Conservation (phyloP, 2,113 vertebrate genomes). For the Crotophaga sulcirostris region DNA sequence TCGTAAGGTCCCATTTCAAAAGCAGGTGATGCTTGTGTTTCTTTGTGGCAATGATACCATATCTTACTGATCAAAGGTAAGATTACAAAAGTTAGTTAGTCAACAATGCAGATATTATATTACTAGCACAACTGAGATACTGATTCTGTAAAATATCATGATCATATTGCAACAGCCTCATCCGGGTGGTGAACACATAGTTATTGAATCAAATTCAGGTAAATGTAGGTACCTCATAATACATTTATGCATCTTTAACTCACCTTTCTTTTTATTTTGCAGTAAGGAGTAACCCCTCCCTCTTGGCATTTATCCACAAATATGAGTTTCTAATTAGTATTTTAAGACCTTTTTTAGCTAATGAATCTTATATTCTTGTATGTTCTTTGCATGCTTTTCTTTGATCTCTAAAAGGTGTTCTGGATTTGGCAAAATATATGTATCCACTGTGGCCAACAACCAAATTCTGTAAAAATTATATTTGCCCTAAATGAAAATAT, state of each 20-base stretch:
- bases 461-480: neutral
- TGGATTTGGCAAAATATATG: neutral
- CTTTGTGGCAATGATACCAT: neutral
- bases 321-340: neutral
- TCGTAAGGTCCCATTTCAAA: neutral
- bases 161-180: neutral
- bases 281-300: neutral
- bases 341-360: neutral
- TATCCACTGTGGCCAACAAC: neutral
- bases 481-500: neutral
- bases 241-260: neutral
- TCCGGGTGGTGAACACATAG: neutral
- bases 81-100: neutral
- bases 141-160: neutral
- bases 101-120: neutral
- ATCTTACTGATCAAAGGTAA: neutral
- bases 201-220: neutral
- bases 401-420: neutral
- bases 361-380: neutral
- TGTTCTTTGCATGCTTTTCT: neutral
- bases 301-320: neutral
- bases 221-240: neutral
- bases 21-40: neutral
- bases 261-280: neutral
- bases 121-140: neutral